Evolutionary conservation across 1,140 invertebrate species (phyloP), one percentile per base, ranked within the genome.

Genomic region (Drosophila lacteicornis): DNA sequence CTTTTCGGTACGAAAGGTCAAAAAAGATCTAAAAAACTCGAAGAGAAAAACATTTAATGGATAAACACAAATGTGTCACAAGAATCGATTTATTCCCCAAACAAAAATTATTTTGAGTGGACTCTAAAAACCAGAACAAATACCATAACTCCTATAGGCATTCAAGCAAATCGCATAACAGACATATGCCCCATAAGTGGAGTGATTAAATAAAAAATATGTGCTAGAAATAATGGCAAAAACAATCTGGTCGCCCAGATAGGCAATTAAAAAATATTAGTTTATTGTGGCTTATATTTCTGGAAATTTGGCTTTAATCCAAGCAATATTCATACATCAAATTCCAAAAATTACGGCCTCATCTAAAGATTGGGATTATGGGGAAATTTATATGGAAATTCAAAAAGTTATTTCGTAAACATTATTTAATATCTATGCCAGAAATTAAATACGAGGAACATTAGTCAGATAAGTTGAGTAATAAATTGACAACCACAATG

Each of bases 171-270:
- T 58, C 22, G 15, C 15, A 57, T 19, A 53, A 7, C 45, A 36
- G 25, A 50, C n/a, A 36, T 33, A 61, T 55, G 33, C 6, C 7
- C 49, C 53, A 55, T 55, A 38, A 55, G 9, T 33, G 33, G 51
- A 38, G 36, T 33, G 51, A 55, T 55, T 55, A 55, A 55, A 56
- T 58, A 53, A 19, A 30, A 36, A 51, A 60, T 57, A 61, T 53
- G 13, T 53, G 47, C 19, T 22, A 11, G n/a, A 56, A 55, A 40
- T 55, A 56, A 62, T 56, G 42, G 42, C n/a, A 9, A 27, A 17
- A 36, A 33, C 25, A 50, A 40, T 55, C 40, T 22, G 30, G 17
- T 61, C 11, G 8, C 15, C n/a, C 27, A 15, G 38, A 43, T 25
- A n/a, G 30, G 47, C 27, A 69, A 68, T 69, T 68, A 53, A 43